A percentile compares a stretch with the other conserved stretches of the same genome.
phyloP scores from a whole-genome alignment of 2,113 vertebrate species.

The Haemorhous mexicanus region DNA sequence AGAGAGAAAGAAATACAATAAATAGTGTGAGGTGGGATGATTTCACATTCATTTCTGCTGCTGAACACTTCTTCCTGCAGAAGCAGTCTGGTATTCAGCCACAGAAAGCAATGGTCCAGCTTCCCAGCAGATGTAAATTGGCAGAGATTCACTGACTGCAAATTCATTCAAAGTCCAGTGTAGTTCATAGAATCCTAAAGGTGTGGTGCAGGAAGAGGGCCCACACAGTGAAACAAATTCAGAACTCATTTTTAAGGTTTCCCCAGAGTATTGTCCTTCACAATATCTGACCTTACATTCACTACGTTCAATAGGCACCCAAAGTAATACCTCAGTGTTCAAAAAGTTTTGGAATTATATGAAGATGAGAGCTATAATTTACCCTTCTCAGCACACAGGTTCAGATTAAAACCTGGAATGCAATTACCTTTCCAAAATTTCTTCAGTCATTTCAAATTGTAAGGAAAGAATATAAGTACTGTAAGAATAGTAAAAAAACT shows the following conservation, averaged over 20 bases:
- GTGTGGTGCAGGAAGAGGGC: not conserved
- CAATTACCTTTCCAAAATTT: not conserved
- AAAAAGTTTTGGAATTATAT: not conserved
- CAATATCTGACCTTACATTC: not conserved
- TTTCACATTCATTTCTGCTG: constrained; percentile 3
- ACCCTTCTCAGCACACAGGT: not conserved
- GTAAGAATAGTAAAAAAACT: not conserved
- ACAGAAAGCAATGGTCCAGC: not conserved
- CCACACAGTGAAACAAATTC: not conserved
- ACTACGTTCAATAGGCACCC: not conserved
- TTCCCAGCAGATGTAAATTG: not conserved
- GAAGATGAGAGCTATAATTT: not conserved
- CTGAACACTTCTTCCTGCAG: not conserved
- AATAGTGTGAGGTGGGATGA: not conserved
- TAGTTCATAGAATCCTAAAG: not conserved
- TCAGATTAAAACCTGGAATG: not conserved
- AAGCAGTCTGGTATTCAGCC: not conserved
- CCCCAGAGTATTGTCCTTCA: not conserved
- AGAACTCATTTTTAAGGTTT: not conserved
- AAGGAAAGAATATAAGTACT: not conserved
- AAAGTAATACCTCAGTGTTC: not conserved
- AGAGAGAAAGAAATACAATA: constrained; percentile 11
- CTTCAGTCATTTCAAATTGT: not conserved
- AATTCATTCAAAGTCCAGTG: not conserved
- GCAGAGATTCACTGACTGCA: not conserved